These are phyloP conservation scores for Neodiprion lecontei DNA, from an alignment of 1,140 invertebrate species.

Conservation along the genomic window DNA sequence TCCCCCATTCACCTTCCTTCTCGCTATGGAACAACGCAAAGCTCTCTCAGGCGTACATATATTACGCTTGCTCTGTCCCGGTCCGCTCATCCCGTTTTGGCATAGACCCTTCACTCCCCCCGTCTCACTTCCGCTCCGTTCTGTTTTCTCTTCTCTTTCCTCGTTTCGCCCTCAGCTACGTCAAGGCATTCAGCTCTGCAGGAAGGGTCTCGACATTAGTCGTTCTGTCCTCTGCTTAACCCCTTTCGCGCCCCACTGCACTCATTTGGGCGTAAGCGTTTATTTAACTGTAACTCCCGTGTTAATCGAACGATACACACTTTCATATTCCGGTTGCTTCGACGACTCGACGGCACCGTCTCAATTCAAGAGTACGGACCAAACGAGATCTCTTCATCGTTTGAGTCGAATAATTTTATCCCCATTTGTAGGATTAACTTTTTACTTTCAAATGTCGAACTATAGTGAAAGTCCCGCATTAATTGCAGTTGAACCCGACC, in stretches of 20 bases:
- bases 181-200: background rate
- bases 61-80: slow-evolving; percentile 6
- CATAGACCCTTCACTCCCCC: background rate
- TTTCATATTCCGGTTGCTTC: too few relatives aligned
- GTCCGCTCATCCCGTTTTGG: slow-evolving; percentile 3
- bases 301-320: too few relatives aligned
- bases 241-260: background rate
- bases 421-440: too few relatives aligned
- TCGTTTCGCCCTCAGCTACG: background rate
- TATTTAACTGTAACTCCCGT: background rate
- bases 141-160: background rate
- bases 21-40: background rate
- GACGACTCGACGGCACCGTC: too few relatives aligned
- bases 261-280: background rate
- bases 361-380: too few relatives aligned
- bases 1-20: background rate
- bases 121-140: background rate
- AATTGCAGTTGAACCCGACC: too few relatives aligned
- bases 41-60: slow-evolving; percentile 5
- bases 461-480: too few relatives aligned
- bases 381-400: too few relatives aligned
- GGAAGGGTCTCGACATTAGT: too few relatives aligned
- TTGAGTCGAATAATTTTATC: too few relatives aligned
- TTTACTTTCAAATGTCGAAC: too few relatives aligned
- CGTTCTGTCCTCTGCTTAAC: background rate